Evolutionary conservation across 2,113 vertebrate species (phyloP).

Genomic region (Mormyrus iriodes): DNA sequence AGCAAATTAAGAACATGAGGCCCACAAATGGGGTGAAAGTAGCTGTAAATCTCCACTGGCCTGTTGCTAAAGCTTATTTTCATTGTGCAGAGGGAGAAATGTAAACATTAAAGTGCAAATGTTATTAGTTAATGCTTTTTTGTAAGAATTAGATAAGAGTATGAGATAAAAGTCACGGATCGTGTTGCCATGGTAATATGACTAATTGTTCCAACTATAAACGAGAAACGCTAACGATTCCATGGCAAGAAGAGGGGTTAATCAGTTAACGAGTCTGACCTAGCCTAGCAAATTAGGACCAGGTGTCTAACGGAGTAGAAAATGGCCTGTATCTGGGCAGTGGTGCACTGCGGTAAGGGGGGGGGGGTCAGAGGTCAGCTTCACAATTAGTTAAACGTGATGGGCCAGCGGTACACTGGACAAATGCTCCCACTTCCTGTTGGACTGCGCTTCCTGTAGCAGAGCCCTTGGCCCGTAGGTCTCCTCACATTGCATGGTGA

Average conservation of each 20-base stretch:
- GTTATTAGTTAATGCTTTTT: slow-evolving; percentile 33
- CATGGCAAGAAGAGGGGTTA: slow-evolving; percentile 57
- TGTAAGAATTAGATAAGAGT: slow-evolving; percentile 28
- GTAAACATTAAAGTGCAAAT: background rate
- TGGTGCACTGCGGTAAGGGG: slow-evolving; percentile 66
- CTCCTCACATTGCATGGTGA: slow-evolving; percentile 28
- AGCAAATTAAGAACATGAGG: background rate
- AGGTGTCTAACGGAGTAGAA: slow-evolving; percentile 64
- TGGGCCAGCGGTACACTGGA: slow-evolving; percentile 71
- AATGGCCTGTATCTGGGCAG: slow-evolving; percentile 53
- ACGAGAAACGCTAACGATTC: slow-evolving; percentile 76
- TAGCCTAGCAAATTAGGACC: slow-evolving; percentile 75
- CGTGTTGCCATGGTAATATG: slow-evolving; percentile 51
- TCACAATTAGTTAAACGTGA: slow-evolving; percentile 85
- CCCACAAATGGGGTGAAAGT: background rate
- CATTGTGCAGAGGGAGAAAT: background rate
- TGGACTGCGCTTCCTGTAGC: slow-evolving; percentile 66
- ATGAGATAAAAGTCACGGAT: slow-evolving; percentile 2
- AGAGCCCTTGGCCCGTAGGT: background rate
- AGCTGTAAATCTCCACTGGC: background rate
- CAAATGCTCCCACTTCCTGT: slow-evolving; percentile 76
- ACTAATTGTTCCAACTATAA: slow-evolving; percentile 80
- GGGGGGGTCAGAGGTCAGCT: slow-evolving; percentile 70
- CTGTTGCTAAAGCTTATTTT: background rate
- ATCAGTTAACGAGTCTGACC: slow-evolving; percentile 78